Percentiles rank a stretch among this genome's conserved stretches.
Conservation (phyloP, 1,140 invertebrate species). For the Heliconius hewitsoni region DNA sequence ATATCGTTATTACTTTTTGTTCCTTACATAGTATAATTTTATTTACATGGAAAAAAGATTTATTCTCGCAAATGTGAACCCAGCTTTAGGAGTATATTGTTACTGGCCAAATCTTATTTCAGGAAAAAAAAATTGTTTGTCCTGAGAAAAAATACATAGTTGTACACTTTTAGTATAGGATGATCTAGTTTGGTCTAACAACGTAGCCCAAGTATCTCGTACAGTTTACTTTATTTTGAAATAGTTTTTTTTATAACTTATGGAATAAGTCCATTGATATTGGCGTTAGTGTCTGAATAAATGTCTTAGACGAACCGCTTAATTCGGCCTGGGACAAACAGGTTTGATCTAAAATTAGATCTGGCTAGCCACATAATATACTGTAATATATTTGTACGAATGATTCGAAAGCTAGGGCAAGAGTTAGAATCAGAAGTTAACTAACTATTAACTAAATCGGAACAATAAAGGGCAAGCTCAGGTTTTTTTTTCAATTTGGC, state of each 20-base stretch:
- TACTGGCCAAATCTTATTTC: background rate
- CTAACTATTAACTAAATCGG: slow-evolving; percentile 15
- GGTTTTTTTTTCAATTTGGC: slow-evolving; percentile 31
- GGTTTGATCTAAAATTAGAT: background rate
- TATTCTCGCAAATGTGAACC: background rate
- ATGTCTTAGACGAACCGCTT: background rate
- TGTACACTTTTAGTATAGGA: background rate
- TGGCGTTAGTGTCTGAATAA: background rate
- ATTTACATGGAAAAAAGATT: background rate
- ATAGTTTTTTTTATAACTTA: background rate
- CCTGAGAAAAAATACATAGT: background rate
- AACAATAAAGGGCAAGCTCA: slow-evolving; percentile 47
- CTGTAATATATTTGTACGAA: slow-evolving; percentile 8
- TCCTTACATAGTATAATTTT: background rate
- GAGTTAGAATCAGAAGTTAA: slow-evolving; percentile 8
- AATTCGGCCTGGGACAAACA: background rate
- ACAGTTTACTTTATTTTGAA: too few species aligned
- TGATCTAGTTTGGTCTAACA: background rate
- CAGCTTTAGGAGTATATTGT: background rate
- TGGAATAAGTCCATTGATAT: background rate
- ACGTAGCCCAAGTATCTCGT: too few species aligned
- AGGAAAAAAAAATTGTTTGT: background rate
- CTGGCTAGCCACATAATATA: background rate
- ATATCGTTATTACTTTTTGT: background rate
- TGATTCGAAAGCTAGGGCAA: slow-evolving; percentile 13